phyloP scores from a whole-genome alignment of 2,888 invertebrate genomes.

The Junonia oenone region DNA sequence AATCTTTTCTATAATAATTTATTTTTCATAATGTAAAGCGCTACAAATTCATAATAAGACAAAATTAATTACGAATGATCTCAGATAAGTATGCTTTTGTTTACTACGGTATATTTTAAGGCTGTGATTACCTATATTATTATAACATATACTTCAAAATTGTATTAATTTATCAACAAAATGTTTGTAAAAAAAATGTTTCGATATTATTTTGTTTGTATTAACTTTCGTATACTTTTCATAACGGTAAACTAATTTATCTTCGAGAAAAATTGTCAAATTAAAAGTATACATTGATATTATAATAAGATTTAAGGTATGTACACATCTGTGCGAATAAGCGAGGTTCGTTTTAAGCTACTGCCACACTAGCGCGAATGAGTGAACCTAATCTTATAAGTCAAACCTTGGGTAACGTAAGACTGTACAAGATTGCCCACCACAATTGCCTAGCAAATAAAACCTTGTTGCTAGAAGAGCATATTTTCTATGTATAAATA shows the following conservation, averaged over 20 bases:
- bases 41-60: neutral
- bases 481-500: too few species aligned
- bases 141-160: neutral
- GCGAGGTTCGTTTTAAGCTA: neutral
- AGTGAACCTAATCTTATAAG: neutral
- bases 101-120: constrained; percentile 3
- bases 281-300: constrained; percentile 11
- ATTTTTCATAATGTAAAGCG: neutral
- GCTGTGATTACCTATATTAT: constrained; percentile 4
- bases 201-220: neutral
- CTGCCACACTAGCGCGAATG: neutral
- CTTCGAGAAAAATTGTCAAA: neutral
- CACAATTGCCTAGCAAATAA: too few species aligned
- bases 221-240: neutral
- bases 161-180: neutral
- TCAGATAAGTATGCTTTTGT: neutral
- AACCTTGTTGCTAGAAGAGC: too few species aligned
- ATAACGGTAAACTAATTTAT: neutral
- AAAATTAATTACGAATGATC: neutral
- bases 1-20: neutral
- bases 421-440: too few species aligned
- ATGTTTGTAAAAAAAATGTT: neutral
- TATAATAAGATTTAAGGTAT: constrained; percentile 12
- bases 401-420: too few species aligned
- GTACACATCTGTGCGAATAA: neutral